A percentile compares a stretch with the other conserved stretches of the same genome.
These are phyloP conservation scores for Proterorhinus semilunaris DNA, from an alignment of 2,113 vertebrate species.

Conservation along the genomic window DNA sequence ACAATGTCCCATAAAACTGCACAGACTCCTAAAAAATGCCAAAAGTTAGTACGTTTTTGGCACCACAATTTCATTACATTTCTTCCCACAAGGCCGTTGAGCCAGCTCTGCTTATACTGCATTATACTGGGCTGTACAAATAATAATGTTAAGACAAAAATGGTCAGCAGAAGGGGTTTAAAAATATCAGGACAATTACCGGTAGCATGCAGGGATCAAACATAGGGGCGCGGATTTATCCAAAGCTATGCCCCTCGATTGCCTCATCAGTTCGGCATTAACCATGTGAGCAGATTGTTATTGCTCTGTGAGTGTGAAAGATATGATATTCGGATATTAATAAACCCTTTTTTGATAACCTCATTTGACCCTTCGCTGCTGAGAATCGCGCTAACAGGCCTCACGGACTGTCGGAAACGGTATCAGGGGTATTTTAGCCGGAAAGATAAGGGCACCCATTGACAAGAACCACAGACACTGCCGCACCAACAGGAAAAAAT, in stretches of 20 bases:
- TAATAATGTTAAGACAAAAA: conserved; percentile 5
- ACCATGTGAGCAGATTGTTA: conserved; percentile 38
- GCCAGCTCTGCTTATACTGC: conserved; percentile 1
- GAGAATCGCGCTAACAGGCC: conserved; percentile 22
- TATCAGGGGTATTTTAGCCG: conserved; percentile 39
- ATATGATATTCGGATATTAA: conserved; percentile 38
- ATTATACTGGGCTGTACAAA: background rate
- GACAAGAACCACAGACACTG: conserved; percentile 17
- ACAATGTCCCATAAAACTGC: too few relatives aligned
- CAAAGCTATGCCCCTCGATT: conserved; percentile 1
- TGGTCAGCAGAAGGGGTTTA: conserved; percentile 3
- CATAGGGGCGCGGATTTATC: background rate
- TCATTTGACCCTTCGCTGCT: conserved; percentile 16
- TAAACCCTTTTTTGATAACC: conserved; percentile 47
- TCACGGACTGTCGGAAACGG: conserved; percentile 27
- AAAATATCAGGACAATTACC: conserved; percentile 2
- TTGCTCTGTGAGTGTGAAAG: conserved; percentile 21
- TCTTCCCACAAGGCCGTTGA: background rate
- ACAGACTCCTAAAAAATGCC: too few relatives aligned
- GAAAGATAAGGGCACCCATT: conserved; percentile 35
- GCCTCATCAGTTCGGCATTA: conserved; percentile 44
- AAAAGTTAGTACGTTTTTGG: too few relatives aligned
- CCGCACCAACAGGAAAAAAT: conserved; percentile 25
- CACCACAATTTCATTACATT: too few relatives aligned
- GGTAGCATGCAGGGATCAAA: background rate